Percentiles rank a stretch among this genome's conserved stretches.
Evolutionary conservation across 1,140 invertebrate species (phyloP).

Genomic region (Brachystomella parvula): DNA sequence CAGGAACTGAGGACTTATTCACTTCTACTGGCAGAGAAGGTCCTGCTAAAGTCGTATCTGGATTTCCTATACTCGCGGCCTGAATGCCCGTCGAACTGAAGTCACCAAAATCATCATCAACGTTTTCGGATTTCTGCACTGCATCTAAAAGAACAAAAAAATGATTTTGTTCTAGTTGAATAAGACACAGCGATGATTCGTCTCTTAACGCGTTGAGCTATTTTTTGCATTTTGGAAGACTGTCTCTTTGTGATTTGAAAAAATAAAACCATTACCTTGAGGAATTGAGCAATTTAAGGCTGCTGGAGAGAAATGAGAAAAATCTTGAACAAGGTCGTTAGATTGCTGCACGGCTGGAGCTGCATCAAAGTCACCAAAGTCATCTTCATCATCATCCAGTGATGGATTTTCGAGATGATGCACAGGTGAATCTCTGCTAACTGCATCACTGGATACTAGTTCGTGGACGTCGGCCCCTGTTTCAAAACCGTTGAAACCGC

Average conservation of each 20-base stretch:
- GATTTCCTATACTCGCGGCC: too few relatives aligned
- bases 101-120: too few relatives aligned
- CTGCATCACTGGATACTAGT: neutral
- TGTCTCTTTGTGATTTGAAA: neutral
- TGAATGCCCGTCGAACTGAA: too few relatives aligned
- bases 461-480: neutral
- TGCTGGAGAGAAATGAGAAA: neutral
- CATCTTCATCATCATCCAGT: constrained; percentile 22
- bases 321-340: neutral
- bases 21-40: too few relatives aligned
- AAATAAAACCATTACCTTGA: neutral
- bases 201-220: neutral
- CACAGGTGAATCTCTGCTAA: neutral
- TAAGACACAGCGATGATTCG: neutral
- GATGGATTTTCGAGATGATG: neutral
- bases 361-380: constrained; percentile 30
- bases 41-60: too few relatives aligned
- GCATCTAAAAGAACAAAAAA: neutral
- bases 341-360: constrained; percentile 6
- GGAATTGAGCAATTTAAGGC: neutral
- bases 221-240: neutral
- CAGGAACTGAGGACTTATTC: too few relatives aligned
- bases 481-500: neutral
- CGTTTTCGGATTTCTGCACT: too few relatives aligned
- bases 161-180: neutral